Evolutionary conservation across 2,888 invertebrate species (phyloP), one percentile per base, ranked within the genome.

Genomic region (Amitus sp.): DNA sequence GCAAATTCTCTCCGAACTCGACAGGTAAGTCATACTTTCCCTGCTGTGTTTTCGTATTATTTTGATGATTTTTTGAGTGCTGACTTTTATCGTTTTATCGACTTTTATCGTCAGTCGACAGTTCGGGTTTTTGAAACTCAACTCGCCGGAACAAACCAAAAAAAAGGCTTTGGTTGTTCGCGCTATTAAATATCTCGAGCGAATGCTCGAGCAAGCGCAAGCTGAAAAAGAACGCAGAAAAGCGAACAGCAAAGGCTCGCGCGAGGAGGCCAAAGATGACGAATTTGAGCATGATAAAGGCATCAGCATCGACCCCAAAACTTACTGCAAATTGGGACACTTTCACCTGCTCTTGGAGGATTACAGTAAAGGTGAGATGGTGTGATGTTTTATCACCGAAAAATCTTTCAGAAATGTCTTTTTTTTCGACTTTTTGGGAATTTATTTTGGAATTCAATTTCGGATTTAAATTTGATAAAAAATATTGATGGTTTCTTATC

Each of bases 311-410:
- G 93, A 95, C 83, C 92, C 94, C 0, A 91, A 93, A 82, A 94
- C 96, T 1, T 97, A 93, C 83, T 95, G 96, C 78, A 95, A 96
- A 84, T 85, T 98, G 51, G 98, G 98, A 1, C 98, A 98, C 84
- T 92, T 98, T 75, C 95, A 97, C 83, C 86, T 98, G 27, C 85
- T 98, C 1, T 85, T 97, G 13, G 95, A 95, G 82, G 95, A 98
- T 78, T 97, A 93, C 85, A 87, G 91, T 23, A 96, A 97, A 92
- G 96, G 98, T 97, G 12, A 15, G n/a, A n/a, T n/a, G n/a, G n/a
- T n/a, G n/a, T n/a, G n/a, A n/a, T n/a, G n/a, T n/a, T n/a, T n/a
- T n/a, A n/a, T n/a, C n/a, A n/a, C n/a, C n/a, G n/a, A n/a, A n/a
- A n/a, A n/a, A n/a, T n/a, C n/a, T n/a, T n/a, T n/a, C n/a, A n/a